phyloP scores from a whole-genome alignment of 2,113 vertebrate species.

The Geococcyx californianus region DNA sequence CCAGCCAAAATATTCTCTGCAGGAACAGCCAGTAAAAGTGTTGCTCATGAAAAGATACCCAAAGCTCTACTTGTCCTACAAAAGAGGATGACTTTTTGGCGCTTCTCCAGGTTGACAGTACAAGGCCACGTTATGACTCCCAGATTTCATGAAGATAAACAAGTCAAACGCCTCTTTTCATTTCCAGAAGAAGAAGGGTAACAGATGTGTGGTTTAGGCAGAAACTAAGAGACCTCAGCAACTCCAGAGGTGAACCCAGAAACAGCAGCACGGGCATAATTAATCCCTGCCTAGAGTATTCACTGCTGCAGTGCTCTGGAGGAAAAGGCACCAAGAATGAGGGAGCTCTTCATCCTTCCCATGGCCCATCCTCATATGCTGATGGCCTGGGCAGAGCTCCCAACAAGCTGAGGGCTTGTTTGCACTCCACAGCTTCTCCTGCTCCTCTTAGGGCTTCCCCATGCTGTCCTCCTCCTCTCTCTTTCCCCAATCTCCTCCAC shows the following conservation, averaged over 20 bases:
- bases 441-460: background rate
- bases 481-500: background rate
- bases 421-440: background rate
- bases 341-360: background rate
- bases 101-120: background rate
- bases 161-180: background rate
- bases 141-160: background rate
- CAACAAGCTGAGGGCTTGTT: background rate
- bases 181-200: background rate
- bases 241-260: background rate
- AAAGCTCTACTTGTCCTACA: background rate
- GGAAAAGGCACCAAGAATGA: background rate
- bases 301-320: background rate
- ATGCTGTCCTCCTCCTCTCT: fast-evolving
- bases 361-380: background rate
- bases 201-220: background rate
- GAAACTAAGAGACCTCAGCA: background rate
- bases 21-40: background rate
- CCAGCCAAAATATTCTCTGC: background rate
- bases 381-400: background rate
- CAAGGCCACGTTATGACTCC: background rate
- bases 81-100: background rate
- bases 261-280: background rate
- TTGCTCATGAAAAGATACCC: background rate
- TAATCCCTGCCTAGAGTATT: background rate